These are phyloP conservation scores for Coilia nasus DNA, from an alignment of 2,797 vertebrate genomes.

Conservation along the genomic window DNA sequence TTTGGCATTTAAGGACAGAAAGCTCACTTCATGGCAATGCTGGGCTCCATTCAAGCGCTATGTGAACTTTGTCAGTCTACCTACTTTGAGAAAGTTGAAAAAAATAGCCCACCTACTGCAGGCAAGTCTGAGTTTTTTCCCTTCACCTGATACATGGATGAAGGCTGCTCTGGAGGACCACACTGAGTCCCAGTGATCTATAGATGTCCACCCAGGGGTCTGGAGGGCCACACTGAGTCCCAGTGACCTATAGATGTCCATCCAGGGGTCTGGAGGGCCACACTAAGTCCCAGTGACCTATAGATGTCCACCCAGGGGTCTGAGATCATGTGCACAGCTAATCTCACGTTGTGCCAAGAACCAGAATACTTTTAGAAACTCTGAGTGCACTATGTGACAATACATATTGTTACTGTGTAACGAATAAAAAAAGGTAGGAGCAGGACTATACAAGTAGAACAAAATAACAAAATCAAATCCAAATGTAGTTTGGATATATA, in stretches of 20 bases:
- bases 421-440: neutral
- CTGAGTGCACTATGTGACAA: neutral
- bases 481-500: constrained; percentile 35
- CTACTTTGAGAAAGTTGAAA: constrained; percentile 23
- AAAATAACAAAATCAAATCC: constrained; percentile 51
- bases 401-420: neutral
- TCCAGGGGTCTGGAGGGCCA: no score
- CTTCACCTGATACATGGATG: constrained; percentile 31
- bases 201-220: constrained; percentile 48
- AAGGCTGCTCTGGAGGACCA: constrained; percentile 38
- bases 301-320: no score
- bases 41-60: constrained; percentile 70
- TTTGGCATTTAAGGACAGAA: constrained; percentile 71
- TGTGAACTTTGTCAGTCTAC: constrained; percentile 60
- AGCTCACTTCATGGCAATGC: constrained; percentile 71
- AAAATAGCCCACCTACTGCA: constrained; percentile 53
- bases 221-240: no score
- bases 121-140: constrained; percentile 34
- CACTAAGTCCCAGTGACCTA: no score
- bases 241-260: no score
- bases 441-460: no score
- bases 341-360: neutral
- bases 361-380: no score
- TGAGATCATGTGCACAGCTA: no score
- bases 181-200: constrained; percentile 43